Conservation (phyloP, 2,888 invertebrate species). For the Harpagoxenus sublaevis region DNA sequence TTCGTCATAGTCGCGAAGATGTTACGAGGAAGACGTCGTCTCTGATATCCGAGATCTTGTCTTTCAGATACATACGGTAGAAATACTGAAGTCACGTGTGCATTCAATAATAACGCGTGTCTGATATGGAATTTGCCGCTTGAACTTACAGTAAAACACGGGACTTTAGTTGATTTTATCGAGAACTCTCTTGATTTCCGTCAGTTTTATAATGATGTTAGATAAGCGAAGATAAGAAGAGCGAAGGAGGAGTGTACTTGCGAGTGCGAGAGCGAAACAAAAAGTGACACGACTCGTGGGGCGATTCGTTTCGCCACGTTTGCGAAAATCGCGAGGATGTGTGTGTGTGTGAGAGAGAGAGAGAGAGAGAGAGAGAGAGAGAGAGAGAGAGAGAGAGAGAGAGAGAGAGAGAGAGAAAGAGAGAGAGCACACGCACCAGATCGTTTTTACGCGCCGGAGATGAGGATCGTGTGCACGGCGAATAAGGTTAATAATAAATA, state of each 20-base stretch:
- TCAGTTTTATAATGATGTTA: conserved; percentile 35
- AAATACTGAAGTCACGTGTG: conserved; percentile 18
- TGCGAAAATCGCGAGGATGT: conserved; percentile 16
- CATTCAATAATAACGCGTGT: background rate
- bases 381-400: background rate
- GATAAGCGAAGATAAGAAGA: conserved; percentile 30
- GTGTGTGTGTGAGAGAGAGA: background rate
- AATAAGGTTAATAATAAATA: conserved; percentile 51
- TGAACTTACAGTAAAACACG: background rate
- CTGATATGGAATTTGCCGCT: conserved; percentile 26
- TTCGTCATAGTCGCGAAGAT: background rate
- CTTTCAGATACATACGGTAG: background rate
- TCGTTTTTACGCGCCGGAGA: conserved; percentile 51
- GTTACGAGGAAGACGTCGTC: background rate
- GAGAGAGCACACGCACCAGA: conserved; percentile 30
- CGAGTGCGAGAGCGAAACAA: conserved; percentile 11
- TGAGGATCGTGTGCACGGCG: conserved; percentile 38
- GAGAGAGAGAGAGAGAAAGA: background rate
- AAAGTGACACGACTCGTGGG: background rate
- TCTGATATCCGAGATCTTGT: background rate
- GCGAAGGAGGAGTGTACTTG: conserved; percentile 37
- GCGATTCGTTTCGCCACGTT: conserved; percentile 7
- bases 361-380: background rate
- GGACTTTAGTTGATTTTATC: conserved; percentile 4
- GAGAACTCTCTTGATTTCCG: conserved; percentile 26